Conservation (phyloP, 2,888 invertebrate species). For the Caenorhabditis afra region DNA sequence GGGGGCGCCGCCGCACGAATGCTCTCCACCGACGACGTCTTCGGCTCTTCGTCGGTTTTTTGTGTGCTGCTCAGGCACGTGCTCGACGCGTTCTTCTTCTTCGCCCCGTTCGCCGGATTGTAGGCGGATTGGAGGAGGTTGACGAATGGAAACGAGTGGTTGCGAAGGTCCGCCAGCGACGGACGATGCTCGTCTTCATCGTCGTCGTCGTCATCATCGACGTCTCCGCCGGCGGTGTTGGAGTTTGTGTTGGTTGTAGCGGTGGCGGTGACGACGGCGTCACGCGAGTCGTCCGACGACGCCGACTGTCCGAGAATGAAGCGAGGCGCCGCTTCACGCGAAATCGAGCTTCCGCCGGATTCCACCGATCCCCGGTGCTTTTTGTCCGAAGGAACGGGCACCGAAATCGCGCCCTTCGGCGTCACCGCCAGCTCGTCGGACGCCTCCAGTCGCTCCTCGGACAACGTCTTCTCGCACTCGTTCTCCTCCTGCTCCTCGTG, state of each 20-base stretch:
- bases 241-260: too few relatives aligned
- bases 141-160: conserved; percentile 58
- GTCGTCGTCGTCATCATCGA: conserved; percentile 15
- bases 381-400: conserved; percentile 13
- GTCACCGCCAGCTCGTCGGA: conserved; percentile 8
- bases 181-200: conserved; percentile 47
- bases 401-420: conserved; percentile 13
- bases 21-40: too few relatives aligned
- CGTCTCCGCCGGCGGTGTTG: conserved; percentile 21
- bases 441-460: conserved; percentile 11
- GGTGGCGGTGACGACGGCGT: conserved; percentile 31
- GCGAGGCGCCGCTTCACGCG: conserved; percentile 33
- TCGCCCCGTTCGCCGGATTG: conserved; percentile 49
- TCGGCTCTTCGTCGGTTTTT: conserved; percentile 2
- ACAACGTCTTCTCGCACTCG: not conserved
- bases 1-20: not conserved
- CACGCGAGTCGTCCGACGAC: conserved; percentile 51
- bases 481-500: conserved; percentile 24
- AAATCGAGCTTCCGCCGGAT: conserved; percentile 29
- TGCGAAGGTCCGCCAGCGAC: conserved; percentile 36
- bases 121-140: conserved; percentile 53
- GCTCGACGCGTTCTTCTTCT: conserved; percentile 42
- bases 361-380: conserved; percentile 25
- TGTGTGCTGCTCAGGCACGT: conserved; percentile 26
- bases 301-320: conserved; percentile 55